phyloP scores from a whole-genome alignment of 2,888 invertebrate species.

The Noctua pronuba region DNA sequence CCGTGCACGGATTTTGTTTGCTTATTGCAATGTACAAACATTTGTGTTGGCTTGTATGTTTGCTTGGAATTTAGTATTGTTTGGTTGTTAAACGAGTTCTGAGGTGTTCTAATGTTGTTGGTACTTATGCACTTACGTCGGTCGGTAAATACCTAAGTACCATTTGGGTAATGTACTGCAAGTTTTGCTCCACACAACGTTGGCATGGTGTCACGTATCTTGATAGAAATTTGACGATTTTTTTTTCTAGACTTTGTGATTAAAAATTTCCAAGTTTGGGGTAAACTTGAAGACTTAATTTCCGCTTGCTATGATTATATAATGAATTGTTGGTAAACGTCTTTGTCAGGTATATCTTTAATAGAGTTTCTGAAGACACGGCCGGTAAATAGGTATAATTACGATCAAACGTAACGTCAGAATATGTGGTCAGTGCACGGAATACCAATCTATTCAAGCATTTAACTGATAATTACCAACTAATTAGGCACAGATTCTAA shows the following conservation, averaged over 20 bases:
- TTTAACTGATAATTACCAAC: constrained; percentile 6
- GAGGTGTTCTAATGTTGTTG: constrained; percentile 19
- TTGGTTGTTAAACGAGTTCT: constrained; percentile 45
- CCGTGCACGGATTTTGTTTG: constrained; percentile 56
- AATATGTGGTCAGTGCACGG: not conserved
- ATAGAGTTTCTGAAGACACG: too few species aligned
- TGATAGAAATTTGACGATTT: not conserved
- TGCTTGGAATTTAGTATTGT: constrained; percentile 45
- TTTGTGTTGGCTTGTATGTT: constrained; percentile 47
- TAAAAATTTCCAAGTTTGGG: too few species aligned
- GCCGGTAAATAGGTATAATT: too few species aligned
- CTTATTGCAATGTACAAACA: constrained; percentile 52
- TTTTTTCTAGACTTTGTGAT: not conserved
- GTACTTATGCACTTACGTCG: constrained; percentile 7
- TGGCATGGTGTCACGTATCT: not conserved
- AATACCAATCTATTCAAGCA: constrained; percentile 1
- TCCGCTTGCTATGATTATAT: too few species aligned
- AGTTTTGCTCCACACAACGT: not conserved
- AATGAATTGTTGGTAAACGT: too few species aligned
- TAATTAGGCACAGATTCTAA: constrained; percentile 2
- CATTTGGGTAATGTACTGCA: constrained; percentile 2
- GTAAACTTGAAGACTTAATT: too few species aligned
- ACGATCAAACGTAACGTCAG: not conserved
- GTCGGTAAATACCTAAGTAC: not conserved
- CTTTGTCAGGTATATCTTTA: too few species aligned